These are phyloP conservation scores for Beaufortia kweichowensis DNA, from an alignment of 2,113 vertebrate species.

Conservation along the genomic window DNA sequence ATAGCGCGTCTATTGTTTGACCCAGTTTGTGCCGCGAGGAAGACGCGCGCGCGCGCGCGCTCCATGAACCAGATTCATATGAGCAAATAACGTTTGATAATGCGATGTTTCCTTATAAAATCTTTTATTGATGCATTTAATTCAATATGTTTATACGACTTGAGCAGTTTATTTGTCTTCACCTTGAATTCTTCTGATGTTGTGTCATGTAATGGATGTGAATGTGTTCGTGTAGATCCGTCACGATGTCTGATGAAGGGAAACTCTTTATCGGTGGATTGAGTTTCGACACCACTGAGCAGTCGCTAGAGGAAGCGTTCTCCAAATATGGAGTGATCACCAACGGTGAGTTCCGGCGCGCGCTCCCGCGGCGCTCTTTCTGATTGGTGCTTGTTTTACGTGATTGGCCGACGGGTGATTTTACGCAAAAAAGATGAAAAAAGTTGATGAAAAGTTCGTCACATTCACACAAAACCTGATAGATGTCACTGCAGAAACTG, in stretches of 20 bases:
- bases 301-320: constrained; percentile 89
- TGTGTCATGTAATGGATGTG: neutral
- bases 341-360: constrained; percentile 75
- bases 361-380: neutral
- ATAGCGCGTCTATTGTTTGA: constrained; percentile 13
- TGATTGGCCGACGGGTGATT: too few species aligned
- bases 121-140: too few species aligned
- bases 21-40: neutral
- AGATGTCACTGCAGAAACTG: too few species aligned
- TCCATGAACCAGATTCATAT: neutral
- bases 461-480: too few species aligned
- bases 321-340: constrained; percentile 91
- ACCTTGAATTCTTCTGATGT: neutral
- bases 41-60: neutral
- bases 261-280: constrained; percentile 94
- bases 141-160: neutral
- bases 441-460: too few species aligned
- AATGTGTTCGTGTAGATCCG: constrained; percentile 41
- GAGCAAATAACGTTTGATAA: accelerated
- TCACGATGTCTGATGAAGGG: constrained; percentile 91
- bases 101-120: accelerated
- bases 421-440: too few species aligned
- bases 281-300: constrained; percentile 93
- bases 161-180: neutral
- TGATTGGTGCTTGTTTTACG: neutral